These are phyloP conservation scores for Sapajus apella DNA, from an alignment of 2,113 vertebrate genomes.

Conservation along the genomic window DNA sequence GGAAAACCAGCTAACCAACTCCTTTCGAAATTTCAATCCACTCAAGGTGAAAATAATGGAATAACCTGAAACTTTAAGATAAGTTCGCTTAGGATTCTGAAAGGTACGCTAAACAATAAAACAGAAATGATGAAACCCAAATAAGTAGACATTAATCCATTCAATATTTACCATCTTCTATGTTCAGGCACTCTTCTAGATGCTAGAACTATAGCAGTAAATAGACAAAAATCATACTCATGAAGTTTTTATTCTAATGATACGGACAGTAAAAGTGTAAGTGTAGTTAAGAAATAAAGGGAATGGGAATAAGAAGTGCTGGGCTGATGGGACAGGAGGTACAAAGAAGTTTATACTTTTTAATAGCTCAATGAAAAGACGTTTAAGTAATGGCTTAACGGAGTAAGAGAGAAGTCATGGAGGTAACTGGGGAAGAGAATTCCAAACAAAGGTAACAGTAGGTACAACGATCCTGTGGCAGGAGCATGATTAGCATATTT, in stretches of 20 bases:
- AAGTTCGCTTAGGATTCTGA: background rate
- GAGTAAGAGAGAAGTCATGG: background rate
- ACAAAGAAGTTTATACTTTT: background rate
- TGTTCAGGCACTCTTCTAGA: background rate
- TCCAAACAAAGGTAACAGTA: background rate
- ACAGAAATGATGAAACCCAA: background rate
- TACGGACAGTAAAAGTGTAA: background rate
- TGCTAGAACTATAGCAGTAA: background rate
- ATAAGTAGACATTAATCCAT: background rate
- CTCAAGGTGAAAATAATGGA: background rate
- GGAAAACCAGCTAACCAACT: background rate
- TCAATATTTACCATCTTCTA: background rate
- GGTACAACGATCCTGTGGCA: background rate
- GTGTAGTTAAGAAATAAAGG: background rate
- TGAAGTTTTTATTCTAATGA: background rate
- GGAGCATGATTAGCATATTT: background rate
- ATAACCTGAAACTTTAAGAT: background rate
- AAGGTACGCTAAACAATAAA: background rate
- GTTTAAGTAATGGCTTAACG: background rate
- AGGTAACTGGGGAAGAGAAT: background rate
- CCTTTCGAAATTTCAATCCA: background rate
- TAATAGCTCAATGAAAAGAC: background rate
- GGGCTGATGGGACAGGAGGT: background rate
- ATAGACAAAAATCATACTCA: background rate
- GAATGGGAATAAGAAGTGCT: background rate